Conservation (phyloP, 2,113 vertebrate genomes). For the Pelodiscus sinensis region DNA sequence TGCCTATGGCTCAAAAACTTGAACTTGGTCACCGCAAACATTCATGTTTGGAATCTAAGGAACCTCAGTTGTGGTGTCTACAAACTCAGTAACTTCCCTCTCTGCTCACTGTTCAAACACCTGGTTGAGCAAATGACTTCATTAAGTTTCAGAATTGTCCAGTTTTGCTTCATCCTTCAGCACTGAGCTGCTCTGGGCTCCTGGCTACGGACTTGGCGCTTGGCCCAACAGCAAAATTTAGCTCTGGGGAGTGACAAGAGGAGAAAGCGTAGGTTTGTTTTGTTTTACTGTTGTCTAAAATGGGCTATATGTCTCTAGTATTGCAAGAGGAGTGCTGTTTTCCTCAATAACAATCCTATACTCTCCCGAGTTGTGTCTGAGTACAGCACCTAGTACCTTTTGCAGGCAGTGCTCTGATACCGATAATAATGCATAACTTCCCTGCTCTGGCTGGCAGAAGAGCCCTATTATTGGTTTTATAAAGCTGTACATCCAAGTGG, state of each 20-base stretch:
- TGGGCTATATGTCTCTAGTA: background rate
- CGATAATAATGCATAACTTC: accelerated
- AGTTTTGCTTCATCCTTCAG: too few species aligned
- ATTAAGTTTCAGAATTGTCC: too few species aligned
- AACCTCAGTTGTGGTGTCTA: too few species aligned
- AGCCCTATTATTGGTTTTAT: background rate
- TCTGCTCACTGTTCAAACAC: too few species aligned
- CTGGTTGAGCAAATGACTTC: too few species aligned
- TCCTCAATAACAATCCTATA: background rate
- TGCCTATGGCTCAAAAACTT: background rate
- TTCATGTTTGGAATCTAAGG: background rate
- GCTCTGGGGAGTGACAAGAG: too few species aligned
- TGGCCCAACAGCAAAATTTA: too few species aligned
- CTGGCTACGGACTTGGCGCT: too few species aligned
- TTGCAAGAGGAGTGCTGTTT: background rate
- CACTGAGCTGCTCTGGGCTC: too few species aligned
- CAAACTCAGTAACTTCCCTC: too few species aligned
- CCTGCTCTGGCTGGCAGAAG: background rate
- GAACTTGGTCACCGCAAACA: background rate
- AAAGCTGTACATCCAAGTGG: background rate
- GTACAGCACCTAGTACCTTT: background rate
- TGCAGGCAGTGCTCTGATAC: background rate
- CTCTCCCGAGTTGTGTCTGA: accelerated
- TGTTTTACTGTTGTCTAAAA: too few species aligned
- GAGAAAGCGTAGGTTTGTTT: too few species aligned